These are phyloP conservation scores for Schizopygopsis malacanthus DNA, from an alignment of 2,797 vertebrate genomes.

Conservation along the genomic window DNA sequence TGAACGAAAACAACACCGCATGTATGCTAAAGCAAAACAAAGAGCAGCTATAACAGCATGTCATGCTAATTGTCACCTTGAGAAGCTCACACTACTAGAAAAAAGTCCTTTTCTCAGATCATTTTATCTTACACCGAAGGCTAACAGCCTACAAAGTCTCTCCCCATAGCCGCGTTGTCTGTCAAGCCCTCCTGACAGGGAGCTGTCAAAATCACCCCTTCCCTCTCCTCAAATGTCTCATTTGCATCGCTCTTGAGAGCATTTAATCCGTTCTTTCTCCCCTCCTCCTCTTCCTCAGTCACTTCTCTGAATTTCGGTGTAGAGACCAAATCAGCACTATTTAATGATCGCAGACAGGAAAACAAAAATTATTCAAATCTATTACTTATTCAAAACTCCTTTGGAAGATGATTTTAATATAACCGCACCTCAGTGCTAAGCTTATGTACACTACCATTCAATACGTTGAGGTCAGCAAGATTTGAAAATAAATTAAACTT, in stretches of 20 bases:
- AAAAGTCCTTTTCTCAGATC: background rate
- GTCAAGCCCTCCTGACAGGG: constrained; percentile 39
- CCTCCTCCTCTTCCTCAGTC: constrained; percentile 15
- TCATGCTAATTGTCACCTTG: background rate
- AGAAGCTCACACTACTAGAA: background rate
- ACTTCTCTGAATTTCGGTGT: constrained; percentile 11
- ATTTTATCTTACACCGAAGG: background rate
- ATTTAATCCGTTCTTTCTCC: constrained; percentile 6
- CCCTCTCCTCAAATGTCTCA: constrained; percentile 13
- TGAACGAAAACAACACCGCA: background rate
- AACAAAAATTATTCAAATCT: constrained; percentile 18
- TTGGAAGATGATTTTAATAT: background rate
- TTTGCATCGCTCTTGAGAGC: constrained; percentile 43
- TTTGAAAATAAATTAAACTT: background rate
- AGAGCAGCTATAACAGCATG: background rate
- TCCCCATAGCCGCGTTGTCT: constrained; percentile 1
- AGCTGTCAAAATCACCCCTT: constrained; percentile 40
- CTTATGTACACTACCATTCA: background rate
- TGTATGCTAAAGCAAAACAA: constrained; percentile 4
- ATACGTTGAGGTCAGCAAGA: background rate
- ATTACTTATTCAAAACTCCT: constrained; percentile 5
- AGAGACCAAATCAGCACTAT: constrained; percentile 28
- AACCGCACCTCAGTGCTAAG: background rate
- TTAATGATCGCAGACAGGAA: background rate
- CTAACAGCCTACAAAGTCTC: background rate